These are phyloP conservation scores for Rhinopomastus cyanomelas DNA, from an alignment of 2,113 vertebrate species.

Conservation along the genomic window DNA sequence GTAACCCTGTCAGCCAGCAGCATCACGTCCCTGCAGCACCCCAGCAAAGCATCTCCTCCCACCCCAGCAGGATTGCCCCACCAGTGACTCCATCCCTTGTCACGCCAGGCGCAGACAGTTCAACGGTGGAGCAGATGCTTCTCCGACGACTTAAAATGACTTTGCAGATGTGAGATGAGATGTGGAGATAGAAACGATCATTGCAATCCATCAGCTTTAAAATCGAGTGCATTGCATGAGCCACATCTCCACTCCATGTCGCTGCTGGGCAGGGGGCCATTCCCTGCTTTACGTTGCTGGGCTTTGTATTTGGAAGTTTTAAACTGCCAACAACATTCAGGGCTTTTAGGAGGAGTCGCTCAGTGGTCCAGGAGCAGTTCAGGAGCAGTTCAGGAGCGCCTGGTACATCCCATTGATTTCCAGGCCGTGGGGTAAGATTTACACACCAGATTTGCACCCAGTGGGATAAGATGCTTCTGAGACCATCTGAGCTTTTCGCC, in stretches of 20 bases:
- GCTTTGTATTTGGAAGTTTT: background rate
- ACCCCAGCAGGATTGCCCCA: background rate
- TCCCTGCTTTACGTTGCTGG: background rate
- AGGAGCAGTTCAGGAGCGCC: constrained; percentile 26
- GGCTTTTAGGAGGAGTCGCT: constrained; percentile 3
- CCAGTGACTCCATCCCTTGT: background rate
- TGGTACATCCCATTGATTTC: constrained; percentile 30
- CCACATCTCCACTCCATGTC: rapidly evolving
- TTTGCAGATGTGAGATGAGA: background rate
- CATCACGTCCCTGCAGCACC: background rate
- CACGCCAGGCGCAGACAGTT: background rate
- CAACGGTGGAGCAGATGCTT: background rate
- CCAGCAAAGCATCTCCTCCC: background rate
- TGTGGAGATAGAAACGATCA: background rate
- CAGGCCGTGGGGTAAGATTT: background rate
- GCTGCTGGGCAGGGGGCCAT: background rate
- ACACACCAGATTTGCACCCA: too few species aligned
- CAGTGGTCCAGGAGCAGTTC: background rate
- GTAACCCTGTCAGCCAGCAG: background rate
- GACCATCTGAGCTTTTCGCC: background rate
- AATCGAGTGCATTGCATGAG: background rate
- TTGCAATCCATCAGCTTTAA: background rate
- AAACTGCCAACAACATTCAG: background rate
- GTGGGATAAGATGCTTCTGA: background rate
- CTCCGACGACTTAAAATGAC: background rate